Evolutionary conservation across 2,797 vertebrate genomes (phyloP), one percentile per base, ranked within the genome.

Genomic region (Anisognathus igniventris): DNA sequence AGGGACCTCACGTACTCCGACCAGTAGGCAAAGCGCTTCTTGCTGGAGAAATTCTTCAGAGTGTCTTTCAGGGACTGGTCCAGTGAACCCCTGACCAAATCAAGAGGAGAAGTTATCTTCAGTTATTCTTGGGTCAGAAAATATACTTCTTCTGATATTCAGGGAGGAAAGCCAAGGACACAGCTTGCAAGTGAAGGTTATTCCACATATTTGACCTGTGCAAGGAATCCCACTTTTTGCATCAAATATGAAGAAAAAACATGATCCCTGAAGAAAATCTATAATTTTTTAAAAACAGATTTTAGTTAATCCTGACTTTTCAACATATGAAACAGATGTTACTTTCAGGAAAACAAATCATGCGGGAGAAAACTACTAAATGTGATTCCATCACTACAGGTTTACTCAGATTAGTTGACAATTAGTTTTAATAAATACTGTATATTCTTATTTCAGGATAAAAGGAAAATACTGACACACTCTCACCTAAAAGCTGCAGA

Each of bases 1-100:
- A 99, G 95, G 4, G 98, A 98, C 95, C 98, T 98, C 74, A 99
- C 98, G 0, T 99, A 99, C 60, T 98, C 98, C 10, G 99, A 99
- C 99, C 99, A 99, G 97, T 99, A 99, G 93, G 99, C 98, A 30
- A 99, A 99, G 58, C 99, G 98, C 4, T 98, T 98, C 8, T 99
- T 98, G 3, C 93, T 97, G 90, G 99, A 98, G 94, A 99, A 99
- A 90, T 98, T 99, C 97, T 98, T 98, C 88, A 99, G 98, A 0
- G 97, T 98, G 9, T 99, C 98, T 85, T 99, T 99, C 86, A 99
- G 97, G n/a, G 99, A 98, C 93, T 98, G 98, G 96, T 99, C 99
- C 97, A 99, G 97, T 1, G 99, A 99, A 64, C 98, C 98, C 80
- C 99, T 99, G 94, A n/a, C 18, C 61, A 83, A 95, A 84, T 17